Percentiles rank a stretch among this genome's conserved stretches.
Conservation (phyloP, 2,113 vertebrate species). For the Prinia subflava region DNA sequence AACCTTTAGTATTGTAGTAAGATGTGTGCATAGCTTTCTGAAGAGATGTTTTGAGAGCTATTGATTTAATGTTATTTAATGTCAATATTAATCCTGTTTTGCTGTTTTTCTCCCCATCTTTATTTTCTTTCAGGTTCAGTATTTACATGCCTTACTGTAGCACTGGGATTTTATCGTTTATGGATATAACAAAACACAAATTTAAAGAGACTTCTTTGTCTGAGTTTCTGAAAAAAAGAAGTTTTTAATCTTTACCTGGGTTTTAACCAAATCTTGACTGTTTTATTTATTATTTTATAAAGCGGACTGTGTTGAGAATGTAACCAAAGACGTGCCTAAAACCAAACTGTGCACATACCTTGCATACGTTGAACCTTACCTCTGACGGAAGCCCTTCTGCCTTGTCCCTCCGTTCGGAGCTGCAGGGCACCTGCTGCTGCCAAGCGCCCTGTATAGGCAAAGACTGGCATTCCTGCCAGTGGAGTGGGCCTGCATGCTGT, state of each 20-base stretch:
- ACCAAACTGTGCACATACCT: not conserved
- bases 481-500: not conserved
- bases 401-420: not conserved
- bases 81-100: not conserved
- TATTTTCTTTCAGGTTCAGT: slow-evolving; percentile 74
- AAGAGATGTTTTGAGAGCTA: not conserved
- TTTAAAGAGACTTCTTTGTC: slow-evolving; percentile 36
- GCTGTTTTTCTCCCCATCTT: not conserved
- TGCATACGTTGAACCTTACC: not conserved
- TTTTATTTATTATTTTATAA: slow-evolving; percentile 54
- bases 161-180: slow-evolving; percentile 82
- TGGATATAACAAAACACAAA: slow-evolving; percentile 69
- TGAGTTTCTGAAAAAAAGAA: not conserved
- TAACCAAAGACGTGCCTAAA: slow-evolving; percentile 38
- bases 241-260: not conserved
- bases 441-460: not conserved
- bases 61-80: not conserved
- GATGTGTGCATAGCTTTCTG: not conserved
- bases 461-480: not conserved
- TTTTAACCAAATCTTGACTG: not conserved
- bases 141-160: slow-evolving; percentile 83
- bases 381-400: not conserved
- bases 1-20: not conserved
- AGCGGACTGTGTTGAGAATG: slow-evolving; percentile 19
- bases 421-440: not conserved